These are phyloP conservation scores for Drosophila kanekoi DNA, from an alignment of 2,888 invertebrate genomes.

Conservation along the genomic window DNA sequence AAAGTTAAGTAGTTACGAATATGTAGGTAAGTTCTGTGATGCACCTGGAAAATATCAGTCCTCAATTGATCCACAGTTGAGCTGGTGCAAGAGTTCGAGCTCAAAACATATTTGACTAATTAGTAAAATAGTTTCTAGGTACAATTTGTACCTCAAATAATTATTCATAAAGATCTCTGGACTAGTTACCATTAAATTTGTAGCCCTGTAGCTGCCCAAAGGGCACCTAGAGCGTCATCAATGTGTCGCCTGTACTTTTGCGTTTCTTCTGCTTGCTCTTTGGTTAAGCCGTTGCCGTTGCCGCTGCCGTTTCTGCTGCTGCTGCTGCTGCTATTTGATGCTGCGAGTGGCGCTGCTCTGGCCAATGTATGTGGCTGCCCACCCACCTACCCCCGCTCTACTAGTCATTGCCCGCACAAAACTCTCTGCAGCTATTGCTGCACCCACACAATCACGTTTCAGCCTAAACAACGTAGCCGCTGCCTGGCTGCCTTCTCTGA, in stretches of 20 bases:
- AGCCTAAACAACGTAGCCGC: conserved; percentile 51
- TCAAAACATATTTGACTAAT: too few species aligned
- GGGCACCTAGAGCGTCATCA: conserved; percentile 63
- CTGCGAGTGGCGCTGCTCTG: conserved; percentile 28
- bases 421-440: conserved; percentile 39
- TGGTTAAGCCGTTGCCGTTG: conserved; percentile 57
- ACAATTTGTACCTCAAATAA: too few species aligned
- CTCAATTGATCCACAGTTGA: too few species aligned
- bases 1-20: too few species aligned
- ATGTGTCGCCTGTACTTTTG: conserved; percentile 54
- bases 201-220: conserved; percentile 24
- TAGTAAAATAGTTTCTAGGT: too few species aligned
- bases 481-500: conserved; percentile 21
- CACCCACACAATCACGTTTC: conserved; percentile 49
- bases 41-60: not conserved
- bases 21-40: too few species aligned
- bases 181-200: conserved; percentile 8
- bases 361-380: conserved; percentile 23
- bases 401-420: not conserved
- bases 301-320: not conserved
- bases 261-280: conserved; percentile 64
- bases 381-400: not conserved
- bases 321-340: conserved; percentile 52
- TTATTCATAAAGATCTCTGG: too few species aligned
- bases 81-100: too few species aligned